phyloP scores from a whole-genome alignment of 2,888 invertebrate species.

The Ctenicera cuprea region DNA sequence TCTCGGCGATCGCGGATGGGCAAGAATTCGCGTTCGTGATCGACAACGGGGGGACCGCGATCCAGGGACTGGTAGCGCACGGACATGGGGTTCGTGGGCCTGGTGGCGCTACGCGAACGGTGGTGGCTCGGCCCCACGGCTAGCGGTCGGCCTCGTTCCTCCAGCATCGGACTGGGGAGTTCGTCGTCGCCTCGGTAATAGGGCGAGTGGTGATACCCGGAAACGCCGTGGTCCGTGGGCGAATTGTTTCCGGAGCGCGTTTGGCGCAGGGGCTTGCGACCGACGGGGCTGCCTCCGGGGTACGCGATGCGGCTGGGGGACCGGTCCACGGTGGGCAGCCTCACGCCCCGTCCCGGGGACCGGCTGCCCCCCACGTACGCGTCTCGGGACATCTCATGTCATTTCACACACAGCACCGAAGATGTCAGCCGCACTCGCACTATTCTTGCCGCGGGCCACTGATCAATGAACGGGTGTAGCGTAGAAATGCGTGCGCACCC shows the following conservation, averaged over 20 bases:
- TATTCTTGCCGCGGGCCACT: slow-evolving; percentile 61
- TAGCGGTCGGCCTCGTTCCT: slow-evolving; percentile 81
- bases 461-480: slow-evolving; percentile 74
- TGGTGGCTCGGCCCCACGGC: slow-evolving; percentile 78
- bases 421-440: slow-evolving; percentile 64
- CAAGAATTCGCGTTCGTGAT: slow-evolving; percentile 89
- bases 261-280: slow-evolving; percentile 70
- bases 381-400: slow-evolving; percentile 78
- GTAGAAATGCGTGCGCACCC: slow-evolving; percentile 68
- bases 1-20: slow-evolving; percentile 87
- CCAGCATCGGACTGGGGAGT: slow-evolving; percentile 89
- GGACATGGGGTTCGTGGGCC: slow-evolving; percentile 74
- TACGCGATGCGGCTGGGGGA: slow-evolving; percentile 87
- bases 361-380: slow-evolving; percentile 79
- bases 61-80: slow-evolving; percentile 76
- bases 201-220: slow-evolving; percentile 78
- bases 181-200: slow-evolving; percentile 88
- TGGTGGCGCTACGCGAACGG: slow-evolving; percentile 88
- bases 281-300: slow-evolving; percentile 72
- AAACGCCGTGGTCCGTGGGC: slow-evolving; percentile 74
- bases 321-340: slow-evolving; percentile 92
- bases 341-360: slow-evolving; percentile 80
- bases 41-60: slow-evolving; percentile 71
- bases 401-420: slow-evolving; percentile 61
- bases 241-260: slow-evolving; percentile 77